phyloP scores from a whole-genome alignment of 2,888 invertebrate genomes.

The Buathra laborator region DNA sequence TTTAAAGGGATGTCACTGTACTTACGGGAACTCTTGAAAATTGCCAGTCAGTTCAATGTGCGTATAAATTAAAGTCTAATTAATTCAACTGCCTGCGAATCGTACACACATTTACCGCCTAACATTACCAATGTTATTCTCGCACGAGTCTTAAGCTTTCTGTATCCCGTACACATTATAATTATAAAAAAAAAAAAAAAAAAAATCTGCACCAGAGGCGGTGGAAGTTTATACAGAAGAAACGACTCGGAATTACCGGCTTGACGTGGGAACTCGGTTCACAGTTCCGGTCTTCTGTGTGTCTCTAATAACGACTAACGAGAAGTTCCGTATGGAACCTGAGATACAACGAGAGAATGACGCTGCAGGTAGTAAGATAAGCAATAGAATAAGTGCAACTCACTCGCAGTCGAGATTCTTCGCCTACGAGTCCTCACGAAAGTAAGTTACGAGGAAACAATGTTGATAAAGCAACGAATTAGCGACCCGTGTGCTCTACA shows the following conservation, averaged over 20 bases:
- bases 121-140: slow-evolving; percentile 42
- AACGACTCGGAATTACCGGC: slow-evolving; percentile 16
- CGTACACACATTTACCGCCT: neutral
- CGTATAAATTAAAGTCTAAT: slow-evolving; percentile 34
- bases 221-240: slow-evolving; percentile 14
- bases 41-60: neutral
- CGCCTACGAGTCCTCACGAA: too few species aligned
- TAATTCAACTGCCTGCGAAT: slow-evolving; percentile 22
- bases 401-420: too few species aligned
- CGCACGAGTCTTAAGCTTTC: slow-evolving; percentile 29
- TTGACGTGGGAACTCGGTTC: slow-evolving; percentile 61
- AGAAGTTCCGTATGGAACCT: slow-evolving; percentile 41
- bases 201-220: neutral
- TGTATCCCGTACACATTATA: slow-evolving; percentile 8
- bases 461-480: neutral
- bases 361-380: neutral
- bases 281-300: slow-evolving; percentile 55
- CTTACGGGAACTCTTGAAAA: slow-evolving; percentile 14
- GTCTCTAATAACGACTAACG: slow-evolving; percentile 21
- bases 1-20: slow-evolving; percentile 47
- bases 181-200: slow-evolving; percentile 7
- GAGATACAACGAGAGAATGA: neutral
- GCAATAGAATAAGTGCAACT: neutral
- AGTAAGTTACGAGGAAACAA: neutral
- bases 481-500: neutral